Base-by-base conservation (phyloP, 2,113 vertebrate genomes). In the Balaenoptera acutorostrata region DNA sequence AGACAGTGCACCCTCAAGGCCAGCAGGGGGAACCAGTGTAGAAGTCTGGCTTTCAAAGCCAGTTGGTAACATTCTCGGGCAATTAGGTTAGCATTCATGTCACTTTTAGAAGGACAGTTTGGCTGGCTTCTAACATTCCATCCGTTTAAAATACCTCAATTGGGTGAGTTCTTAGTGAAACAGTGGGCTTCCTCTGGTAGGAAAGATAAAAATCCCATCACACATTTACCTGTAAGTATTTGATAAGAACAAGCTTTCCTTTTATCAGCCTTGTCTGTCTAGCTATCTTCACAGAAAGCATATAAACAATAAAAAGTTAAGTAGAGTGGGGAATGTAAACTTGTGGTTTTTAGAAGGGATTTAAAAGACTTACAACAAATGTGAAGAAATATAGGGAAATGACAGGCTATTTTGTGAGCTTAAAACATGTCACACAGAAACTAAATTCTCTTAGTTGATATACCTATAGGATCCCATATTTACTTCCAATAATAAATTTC, bases 11-110 rank as follows among this genome's bases (percentile, higher is more conserved):
- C 61, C 18, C 36, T n/a, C 14, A 57, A 52, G 96, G 97, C 98
- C 99, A 99, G 98, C 97, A 99, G 99, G 98, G 99, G 99, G 99
- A 97, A 98, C 97, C 98, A 95, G 97, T 4, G 98, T 96, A 98
- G 98, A 98, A 98, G 98, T 77, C 96, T 98, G 98, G 94, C 85
- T 97, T 88, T 93, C 90, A 68, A 93, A 96, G 55, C 57, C 68
- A 49, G 8, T 13, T 11, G 25, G 69, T 49, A 46, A 46, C n/a
- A 68, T 96, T 95, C 61, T 88, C 82, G 13, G 17, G n/a, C 88
- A 83, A 92, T 63, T 90, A 97, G 93, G 93, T 74, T 95, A 98
- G 81, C 90, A 78, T 83, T 91, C 96, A 25, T 94, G 93, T 83
- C 81, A 90, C 18, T 36, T 89, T 66, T 90, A 92, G 89, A 96